A percentile compares a stretch with the other conserved stretches of the same genome.
phyloP scores from a whole-genome alignment of 2,888 invertebrate species.

The Habroteleia sp. region DNA sequence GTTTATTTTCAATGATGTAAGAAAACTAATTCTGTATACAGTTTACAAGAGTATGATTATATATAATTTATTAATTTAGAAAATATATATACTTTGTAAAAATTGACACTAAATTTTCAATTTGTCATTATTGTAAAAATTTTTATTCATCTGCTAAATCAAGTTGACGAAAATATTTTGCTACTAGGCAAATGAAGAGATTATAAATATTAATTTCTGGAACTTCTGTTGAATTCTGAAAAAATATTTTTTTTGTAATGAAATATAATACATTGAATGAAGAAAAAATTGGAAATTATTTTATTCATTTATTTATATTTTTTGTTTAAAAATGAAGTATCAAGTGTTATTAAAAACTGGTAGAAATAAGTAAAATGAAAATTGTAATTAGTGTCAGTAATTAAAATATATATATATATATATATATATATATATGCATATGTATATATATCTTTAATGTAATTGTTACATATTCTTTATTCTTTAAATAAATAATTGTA shows the following conservation, averaged over 20 bases:
- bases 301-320: too few relatives aligned
- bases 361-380: too few relatives aligned
- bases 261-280: too few relatives aligned
- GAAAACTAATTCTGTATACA: conserved; percentile 19
- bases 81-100: conserved; percentile 43
- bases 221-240: conserved; percentile 63
- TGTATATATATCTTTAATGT: too few relatives aligned
- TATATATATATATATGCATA: too few relatives aligned
- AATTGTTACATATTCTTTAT: too few relatives aligned
- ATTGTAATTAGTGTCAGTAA: too few relatives aligned
- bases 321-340: too few relatives aligned
- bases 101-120: conserved; percentile 1
- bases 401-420: too few relatives aligned
- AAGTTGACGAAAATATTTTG: conserved; percentile 87
- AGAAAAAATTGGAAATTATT: too few relatives aligned
- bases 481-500: too few relatives aligned
- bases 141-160: conserved; percentile 85
- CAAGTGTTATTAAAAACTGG: too few relatives aligned
- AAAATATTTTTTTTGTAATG: conserved; percentile 15
- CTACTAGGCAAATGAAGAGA: conserved; percentile 88
- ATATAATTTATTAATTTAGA: conserved; percentile 18
- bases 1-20: conserved; percentile 24
- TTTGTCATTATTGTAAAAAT: conserved; percentile 1
- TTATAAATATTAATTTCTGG: conserved; percentile 83
- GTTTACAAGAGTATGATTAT: conserved; percentile 6